Base-by-base conservation (phyloP, 2,797 vertebrate genomes). In the Oryzias dopingdopingensis region DNA sequence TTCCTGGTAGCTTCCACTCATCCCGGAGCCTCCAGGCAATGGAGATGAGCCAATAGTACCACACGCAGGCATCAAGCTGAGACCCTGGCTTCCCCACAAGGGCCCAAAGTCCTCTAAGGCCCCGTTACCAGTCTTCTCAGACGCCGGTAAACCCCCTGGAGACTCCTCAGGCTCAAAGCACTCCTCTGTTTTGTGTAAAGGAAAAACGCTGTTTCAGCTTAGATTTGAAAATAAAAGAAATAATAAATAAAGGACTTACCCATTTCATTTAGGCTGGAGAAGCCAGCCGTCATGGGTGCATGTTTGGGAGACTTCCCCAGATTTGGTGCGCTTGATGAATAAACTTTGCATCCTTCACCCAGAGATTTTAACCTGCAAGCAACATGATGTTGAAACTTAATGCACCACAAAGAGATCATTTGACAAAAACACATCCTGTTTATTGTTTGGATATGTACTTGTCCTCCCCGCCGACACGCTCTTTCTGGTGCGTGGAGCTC, bases 261-360 rank as follows among this genome's bases (percentile, higher is more conserved):
- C 94, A 96, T 97, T 71, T 96, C 94, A 2, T 93, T 95, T 69
- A 97, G 92, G 86, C 94, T 96, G 80, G 94, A 92, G 59, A 97
- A 96, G 49, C 92, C 94, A 0, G 86, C 91, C 0, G 90, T 92
- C 63, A 95, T 93, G 3, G 94, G 93, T 1, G 86, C 85, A 48
- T 95, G 95, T 77, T 95, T 95, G 47, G 95, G 95, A 12, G 94
- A 95, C 61, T 97, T 97, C 41, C 95, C 95, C 62, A 96, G 80
- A 79, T 96, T 96, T n/a, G 95, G 95, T 6, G 95, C 94, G 0
- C 95, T 97, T 48, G 92, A 96, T 0, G 95, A 97, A 93, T 94
- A 95, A 65, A 94, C 93, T 77, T 94, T 96, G 63, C 86, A 81
- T 26, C 93, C 95, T 55, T 96, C 94, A 1, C 94, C 91, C 2